phyloP scores from a whole-genome alignment of 2,888 invertebrate genomes.

The Cephus nigrinus region DNA sequence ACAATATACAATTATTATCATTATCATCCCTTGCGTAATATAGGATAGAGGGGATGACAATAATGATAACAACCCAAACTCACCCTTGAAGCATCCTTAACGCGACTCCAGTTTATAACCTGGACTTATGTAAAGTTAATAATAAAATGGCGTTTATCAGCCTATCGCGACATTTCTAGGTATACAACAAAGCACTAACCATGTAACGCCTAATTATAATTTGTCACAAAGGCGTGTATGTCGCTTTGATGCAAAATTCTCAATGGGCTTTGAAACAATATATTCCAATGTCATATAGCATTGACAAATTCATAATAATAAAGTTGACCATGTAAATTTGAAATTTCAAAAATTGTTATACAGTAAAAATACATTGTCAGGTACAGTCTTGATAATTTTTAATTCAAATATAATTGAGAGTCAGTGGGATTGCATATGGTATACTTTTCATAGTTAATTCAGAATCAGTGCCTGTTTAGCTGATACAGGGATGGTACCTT shows the following conservation, averaged over 20 bases:
- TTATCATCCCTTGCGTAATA: neutral
- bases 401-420: too few species aligned
- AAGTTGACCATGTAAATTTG: too few species aligned
- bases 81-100: neutral
- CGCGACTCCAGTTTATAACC: neutral
- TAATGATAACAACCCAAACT: neutral
- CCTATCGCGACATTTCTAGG: neutral
- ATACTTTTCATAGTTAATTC: neutral
- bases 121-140: neutral
- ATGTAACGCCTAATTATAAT: neutral
- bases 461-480: neutral
- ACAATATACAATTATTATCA: neutral
- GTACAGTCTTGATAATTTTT: too few species aligned
- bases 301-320: too few species aligned
- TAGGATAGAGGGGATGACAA: neutral
- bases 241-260: neutral
- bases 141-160: neutral
- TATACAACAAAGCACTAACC: neutral
- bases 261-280: too few species aligned
- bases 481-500: neutral
- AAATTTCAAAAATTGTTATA: too few species aligned
- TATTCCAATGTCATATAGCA: too few species aligned
- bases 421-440: too few species aligned
- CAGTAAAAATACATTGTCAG: too few species aligned
- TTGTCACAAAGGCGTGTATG: neutral